Percentiles rank a stretch among this genome's conserved stretches.
phyloP scores from a whole-genome alignment of 2,113 vertebrate genomes.

The Odontophorus gujanensis region DNA sequence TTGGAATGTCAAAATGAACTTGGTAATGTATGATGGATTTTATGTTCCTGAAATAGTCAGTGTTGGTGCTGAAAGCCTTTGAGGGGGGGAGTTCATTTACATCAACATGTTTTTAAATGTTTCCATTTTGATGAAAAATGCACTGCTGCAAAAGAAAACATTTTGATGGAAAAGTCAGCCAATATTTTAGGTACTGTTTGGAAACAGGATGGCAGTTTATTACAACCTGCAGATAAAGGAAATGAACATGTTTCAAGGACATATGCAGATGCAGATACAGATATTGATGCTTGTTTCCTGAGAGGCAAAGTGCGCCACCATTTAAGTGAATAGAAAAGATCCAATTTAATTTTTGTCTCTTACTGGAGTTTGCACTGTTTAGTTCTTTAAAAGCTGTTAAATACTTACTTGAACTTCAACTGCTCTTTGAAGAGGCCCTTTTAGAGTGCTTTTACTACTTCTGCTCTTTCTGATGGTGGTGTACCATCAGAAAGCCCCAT shows the following conservation, averaged over 20 bases:
- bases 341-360: background rate
- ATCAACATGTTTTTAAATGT: background rate
- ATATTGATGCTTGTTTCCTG: background rate
- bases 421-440: background rate
- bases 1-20: background rate
- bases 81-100: background rate
- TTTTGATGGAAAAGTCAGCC: background rate
- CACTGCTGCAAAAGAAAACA: background rate
- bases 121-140: background rate
- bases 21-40: background rate
- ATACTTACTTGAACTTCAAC: background rate
- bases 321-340: background rate
- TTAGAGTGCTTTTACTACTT: background rate
- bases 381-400: background rate
- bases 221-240: background rate
- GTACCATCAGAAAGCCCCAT: background rate
- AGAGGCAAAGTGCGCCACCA: background rate
- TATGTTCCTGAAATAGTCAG: background rate
- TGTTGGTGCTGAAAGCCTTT: background rate
- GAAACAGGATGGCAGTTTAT: background rate
- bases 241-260: background rate
- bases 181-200: background rate
- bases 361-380: background rate
- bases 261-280: background rate
- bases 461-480: background rate